phyloP scores from a whole-genome alignment of 2,113 vertebrate species.

The Atractosteus spatula region DNA sequence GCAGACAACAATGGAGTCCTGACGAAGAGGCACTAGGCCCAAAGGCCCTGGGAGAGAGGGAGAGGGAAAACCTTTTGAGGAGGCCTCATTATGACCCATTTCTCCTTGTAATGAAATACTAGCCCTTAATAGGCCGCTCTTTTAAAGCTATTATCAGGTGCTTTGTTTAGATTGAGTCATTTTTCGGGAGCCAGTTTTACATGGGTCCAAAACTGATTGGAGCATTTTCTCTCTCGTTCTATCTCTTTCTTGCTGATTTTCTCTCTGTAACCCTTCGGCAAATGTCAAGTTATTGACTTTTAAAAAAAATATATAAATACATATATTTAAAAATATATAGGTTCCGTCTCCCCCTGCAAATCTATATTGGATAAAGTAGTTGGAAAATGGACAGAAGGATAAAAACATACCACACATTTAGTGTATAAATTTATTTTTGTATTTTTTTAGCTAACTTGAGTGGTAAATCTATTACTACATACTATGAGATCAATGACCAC shows the following conservation, averaged over 20 bases:
- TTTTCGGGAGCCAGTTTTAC: slow-evolving; percentile 33
- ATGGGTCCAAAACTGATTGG: slow-evolving; percentile 25
- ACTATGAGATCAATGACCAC: too few relatives aligned
- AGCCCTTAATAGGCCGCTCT: slow-evolving; percentile 51
- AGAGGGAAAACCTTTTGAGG: slow-evolving; percentile 53
- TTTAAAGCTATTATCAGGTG: slow-evolving; percentile 41
- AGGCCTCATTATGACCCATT: slow-evolving; percentile 60
- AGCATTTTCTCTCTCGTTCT: slow-evolving; percentile 6
- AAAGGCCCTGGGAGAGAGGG: slow-evolving; percentile 54
- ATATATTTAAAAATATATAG: too few relatives aligned
- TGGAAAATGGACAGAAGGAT: too few relatives aligned
- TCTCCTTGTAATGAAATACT: slow-evolving; percentile 61
- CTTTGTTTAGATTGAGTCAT: slow-evolving; percentile 41
- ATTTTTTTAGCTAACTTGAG: slow-evolving; percentile 8
- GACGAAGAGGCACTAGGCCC: slow-evolving; percentile 70
- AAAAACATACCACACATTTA: too few relatives aligned
- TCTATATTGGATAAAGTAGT: too few relatives aligned
- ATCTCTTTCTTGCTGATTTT: not conserved
- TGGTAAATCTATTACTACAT: too few relatives aligned
- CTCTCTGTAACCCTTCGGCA: too few relatives aligned
- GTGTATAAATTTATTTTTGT: not conserved
- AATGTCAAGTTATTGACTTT: not conserved
- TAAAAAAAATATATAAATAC: not conserved
- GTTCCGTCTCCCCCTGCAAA: not conserved
- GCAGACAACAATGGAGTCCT: slow-evolving; percentile 71